A percentile compares a stretch with the other conserved stretches of the same genome.
Conservation (phyloP, 2,113 vertebrate species). For the Vimba vimba region DNA sequence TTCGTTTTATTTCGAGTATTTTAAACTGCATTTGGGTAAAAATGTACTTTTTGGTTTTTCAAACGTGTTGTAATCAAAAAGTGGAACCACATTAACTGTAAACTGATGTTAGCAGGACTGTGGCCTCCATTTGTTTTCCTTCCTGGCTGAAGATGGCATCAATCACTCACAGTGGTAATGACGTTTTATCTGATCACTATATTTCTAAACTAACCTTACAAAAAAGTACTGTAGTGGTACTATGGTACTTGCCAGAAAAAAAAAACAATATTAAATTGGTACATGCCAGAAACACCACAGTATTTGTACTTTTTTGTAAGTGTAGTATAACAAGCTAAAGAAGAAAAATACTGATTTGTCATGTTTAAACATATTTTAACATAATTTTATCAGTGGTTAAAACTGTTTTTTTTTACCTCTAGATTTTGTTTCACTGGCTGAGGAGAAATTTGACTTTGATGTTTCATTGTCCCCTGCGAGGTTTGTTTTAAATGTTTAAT, state of each 20-base stretch:
- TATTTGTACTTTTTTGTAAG: not conserved
- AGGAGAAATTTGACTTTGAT: constrained; percentile 82
- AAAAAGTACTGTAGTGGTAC: not conserved
- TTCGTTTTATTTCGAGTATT: not conserved
- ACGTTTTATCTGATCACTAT: too few species aligned
- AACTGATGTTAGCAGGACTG: constrained; percentile 36
- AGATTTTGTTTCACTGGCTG: constrained; percentile 69
- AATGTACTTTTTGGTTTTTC: not conserved
- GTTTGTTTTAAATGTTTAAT: constrained; percentile 59
- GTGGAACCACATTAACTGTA: not conserved
- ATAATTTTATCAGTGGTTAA: not conserved
- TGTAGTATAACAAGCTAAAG: not conserved
- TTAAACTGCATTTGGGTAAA: not conserved
- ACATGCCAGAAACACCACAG: not conserved
- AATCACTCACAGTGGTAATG: constrained; percentile 47
- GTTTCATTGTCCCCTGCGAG: constrained; percentile 76
- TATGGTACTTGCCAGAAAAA: not conserved
- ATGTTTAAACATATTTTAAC: not conserved
- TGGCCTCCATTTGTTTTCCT: constrained; percentile 41
- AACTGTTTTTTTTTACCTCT: not conserved
- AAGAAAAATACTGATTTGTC: not conserved
- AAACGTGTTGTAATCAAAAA: not conserved
- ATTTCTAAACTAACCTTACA: not conserved
- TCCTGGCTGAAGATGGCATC: constrained; percentile 51
- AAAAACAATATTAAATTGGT: not conserved